Base-by-base conservation (phyloP, 2,113 vertebrate species). In the Herpetotheres cachinnans region DNA sequence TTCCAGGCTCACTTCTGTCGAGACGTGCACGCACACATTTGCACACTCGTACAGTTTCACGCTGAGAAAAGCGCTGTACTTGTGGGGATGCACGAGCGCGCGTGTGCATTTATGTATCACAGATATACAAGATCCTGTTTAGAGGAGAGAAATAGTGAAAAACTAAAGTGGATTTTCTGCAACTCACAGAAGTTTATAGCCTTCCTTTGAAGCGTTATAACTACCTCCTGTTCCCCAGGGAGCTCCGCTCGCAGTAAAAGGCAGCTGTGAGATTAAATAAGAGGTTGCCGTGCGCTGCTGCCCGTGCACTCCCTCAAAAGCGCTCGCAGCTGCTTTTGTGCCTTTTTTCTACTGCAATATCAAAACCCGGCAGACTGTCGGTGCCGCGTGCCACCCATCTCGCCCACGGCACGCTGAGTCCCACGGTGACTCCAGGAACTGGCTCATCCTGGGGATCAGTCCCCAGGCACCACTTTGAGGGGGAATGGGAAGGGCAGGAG, bases 371-470 rank as follows among this genome's bases (percentile, higher is more conserved):
- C 74, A 36, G 79, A 4, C 85, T 74, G 91, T 6, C 52, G 8
- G 73, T 29, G 52, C 76, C 14, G 1, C 2, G 18, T 62, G 79
- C 91, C 89, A 71, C 80, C 82, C 86, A 8, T 4, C 67, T 72
- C 16, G 11, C 54, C 56, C 0, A 1, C 4, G 29, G 78, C 38
- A 26, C 9, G 4, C 16, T 7, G 7, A n/a, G 71, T 16, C 40
- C 72, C 3, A 0, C 10, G 6, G 50, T 2, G 4, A 4, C 32
- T 18, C 19, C 0, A 0, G 44, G 46, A 69, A 17, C 13, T 1
- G 0, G 15, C 49, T 38, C 11, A 3, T 44, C 73, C 59, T 1
- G 4, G 78, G 82, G 21, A 38, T 16, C 52, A 1, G 32, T 27
- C 47, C 58, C n/a, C 2, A 15, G 81, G 54, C 44, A 38, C 11